Percentiles rank a stretch among this genome's conserved stretches.
These are phyloP conservation scores for Xylocampa areola DNA, from an alignment of 2,888 invertebrate genomes.

Conservation along the genomic window DNA sequence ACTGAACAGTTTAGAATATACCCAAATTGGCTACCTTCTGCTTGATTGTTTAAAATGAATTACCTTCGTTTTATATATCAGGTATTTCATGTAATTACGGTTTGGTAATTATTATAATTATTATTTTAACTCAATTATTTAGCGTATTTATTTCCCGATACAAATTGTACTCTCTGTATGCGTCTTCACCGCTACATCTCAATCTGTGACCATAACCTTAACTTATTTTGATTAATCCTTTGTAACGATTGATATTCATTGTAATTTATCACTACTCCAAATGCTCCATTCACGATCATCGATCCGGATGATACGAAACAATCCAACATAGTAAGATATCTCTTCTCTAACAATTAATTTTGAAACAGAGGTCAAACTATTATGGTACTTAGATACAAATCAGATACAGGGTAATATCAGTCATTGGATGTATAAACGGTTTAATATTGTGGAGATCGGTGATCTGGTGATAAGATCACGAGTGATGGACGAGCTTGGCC, in stretches of 20 bases:
- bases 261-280: constrained; percentile 83
- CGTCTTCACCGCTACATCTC: constrained; percentile 17
- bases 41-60: too few relatives aligned
- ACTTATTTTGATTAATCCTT: constrained; percentile 83
- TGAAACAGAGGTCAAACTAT: constrained; percentile 60
- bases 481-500: constrained; percentile 82
- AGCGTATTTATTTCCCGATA: too few relatives aligned
- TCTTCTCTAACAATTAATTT: constrained; percentile 45
- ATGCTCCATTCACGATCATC: constrained; percentile 84
- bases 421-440: constrained; percentile 83
- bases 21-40: too few relatives aligned
- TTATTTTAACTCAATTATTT: too few relatives aligned
- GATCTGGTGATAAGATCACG: constrained; percentile 81
- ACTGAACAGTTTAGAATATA: too few relatives aligned
- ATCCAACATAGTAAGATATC: constrained; percentile 67
- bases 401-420: constrained; percentile 82
- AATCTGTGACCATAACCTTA: constrained; percentile 60
- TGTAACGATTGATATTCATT: constrained; percentile 83
- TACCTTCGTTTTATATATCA: too few relatives aligned
- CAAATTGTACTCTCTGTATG: neutral
- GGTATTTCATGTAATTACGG: too few relatives aligned
- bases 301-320: constrained; percentile 74
- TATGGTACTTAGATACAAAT: constrained; percentile 77
- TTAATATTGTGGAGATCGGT: constrained; percentile 86
- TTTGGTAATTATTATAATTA: too few relatives aligned